Evolutionary conservation across 2,797 vertebrate species (phyloP), one percentile per base, ranked within the genome.

Genomic region (Prionace glauca): DNA sequence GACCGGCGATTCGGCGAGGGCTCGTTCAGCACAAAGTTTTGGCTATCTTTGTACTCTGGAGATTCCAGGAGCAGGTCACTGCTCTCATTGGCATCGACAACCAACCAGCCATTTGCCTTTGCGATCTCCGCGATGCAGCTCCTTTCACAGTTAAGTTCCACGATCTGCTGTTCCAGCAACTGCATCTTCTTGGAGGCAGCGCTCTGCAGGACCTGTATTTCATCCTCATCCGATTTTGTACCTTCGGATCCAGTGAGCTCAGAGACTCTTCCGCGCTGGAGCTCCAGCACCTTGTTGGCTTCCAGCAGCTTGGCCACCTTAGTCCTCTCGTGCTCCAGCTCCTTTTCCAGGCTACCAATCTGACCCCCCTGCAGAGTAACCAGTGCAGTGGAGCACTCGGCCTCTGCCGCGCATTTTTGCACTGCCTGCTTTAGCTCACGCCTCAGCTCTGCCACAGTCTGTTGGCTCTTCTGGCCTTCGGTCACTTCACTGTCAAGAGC

Each of bases 341-440:
- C 96, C 29, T 95, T 81, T 96, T 95, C 94, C 77, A 79, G 36
- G 97, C 65, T 96, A 94, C 81, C 22, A 96, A 96, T 56, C 87
- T 93, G 94, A 41, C 67, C 96, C 84, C 45, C 95, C 96, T 95
- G 96, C 81, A 97, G 96, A 62, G 97, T 97, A 92, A 97, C 97
- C 95, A 97, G 97, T 12, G 24, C 20, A 0, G 10, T 60, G 94
- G 36, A 96, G 96, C 91, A 96, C 96, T 96, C 96, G 0, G 96
- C 95, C 96, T 97, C 97, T 65, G 96, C 96, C 5, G 97, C 96
- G 24, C 97, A 96, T 96, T 98, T 98, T 88, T 97, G 97, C 96
- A 97, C 97, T 7, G 98, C 97, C 97, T 98, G 98, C 95, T 98
- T 98, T 36, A 98, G 97, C 32, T 97, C 97, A 29, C 97, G 97